A percentile compares a stretch with the other conserved stretches of the same genome.
These are phyloP conservation scores for Halocynthia aurantium DNA, from an alignment of 23 tunicate species.

Conservation along the genomic window DNA sequence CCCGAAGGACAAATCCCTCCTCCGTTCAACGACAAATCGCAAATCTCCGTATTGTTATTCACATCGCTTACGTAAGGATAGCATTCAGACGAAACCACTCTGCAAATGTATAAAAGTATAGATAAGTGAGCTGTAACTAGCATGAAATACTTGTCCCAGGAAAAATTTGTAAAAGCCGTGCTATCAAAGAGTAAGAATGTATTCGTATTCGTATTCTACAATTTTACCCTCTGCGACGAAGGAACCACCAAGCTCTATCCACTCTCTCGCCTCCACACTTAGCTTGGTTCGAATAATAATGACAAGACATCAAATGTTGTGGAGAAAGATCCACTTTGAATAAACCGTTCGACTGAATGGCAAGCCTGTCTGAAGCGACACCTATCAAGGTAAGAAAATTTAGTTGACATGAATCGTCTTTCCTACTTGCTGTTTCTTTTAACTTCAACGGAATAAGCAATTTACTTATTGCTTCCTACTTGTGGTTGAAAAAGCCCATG, in stretches of 20 bases:
- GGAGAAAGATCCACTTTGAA: constrained; percentile 17
- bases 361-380: constrained; percentile 31
- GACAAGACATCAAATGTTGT: constrained; percentile 34
- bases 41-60: background rate
- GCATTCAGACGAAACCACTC: constrained; percentile 33
- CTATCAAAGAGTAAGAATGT: too few relatives aligned
- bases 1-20: background rate
- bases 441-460: background rate
- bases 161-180: too few relatives aligned
- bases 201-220: too few relatives aligned
- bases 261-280: constrained; percentile 23
- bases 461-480: constrained; percentile 6
- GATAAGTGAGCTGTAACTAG: too few relatives aligned
- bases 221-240: constrained; percentile 27
- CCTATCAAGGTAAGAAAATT: constrained; percentile 5
- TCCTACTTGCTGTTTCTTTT: background rate
- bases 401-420: background rate
- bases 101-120: background rate
- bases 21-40: background rate
- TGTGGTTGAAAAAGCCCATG: constrained; percentile 46
- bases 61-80: constrained; percentile 8
- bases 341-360: constrained; percentile 30
- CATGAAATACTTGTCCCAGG: too few relatives aligned
- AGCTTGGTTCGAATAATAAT: background rate
- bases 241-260: constrained; percentile 54